Conservation (phyloP, 2,888 invertebrate species). For the Philopedon plagiatum region DNA sequence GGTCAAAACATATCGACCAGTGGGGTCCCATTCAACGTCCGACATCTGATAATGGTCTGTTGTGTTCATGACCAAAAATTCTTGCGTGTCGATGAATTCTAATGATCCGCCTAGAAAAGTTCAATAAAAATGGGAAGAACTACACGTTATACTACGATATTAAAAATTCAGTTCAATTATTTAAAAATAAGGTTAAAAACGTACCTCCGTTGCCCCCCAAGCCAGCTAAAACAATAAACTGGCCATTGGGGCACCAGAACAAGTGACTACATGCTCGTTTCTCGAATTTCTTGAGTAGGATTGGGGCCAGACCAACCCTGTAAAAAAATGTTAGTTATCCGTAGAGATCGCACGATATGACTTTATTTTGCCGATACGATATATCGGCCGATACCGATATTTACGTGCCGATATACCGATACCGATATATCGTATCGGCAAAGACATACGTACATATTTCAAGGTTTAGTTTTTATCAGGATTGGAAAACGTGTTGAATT, state of each 20-base stretch:
- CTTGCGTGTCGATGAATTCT: conserved; percentile 96
- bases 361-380: no score
- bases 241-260: conserved; percentile 97
- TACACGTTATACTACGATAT: no score
- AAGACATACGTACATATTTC: no score
- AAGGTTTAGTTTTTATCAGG: no score
- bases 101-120: conserved; percentile 76
- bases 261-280: conserved; percentile 91
- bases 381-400: no score
- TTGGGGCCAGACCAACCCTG: conserved; percentile 91
- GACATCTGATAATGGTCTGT: conserved; percentile 94
- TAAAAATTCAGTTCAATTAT: no score
- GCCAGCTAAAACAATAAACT: conserved; percentile 95
- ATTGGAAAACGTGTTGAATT: no score
- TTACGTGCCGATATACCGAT: no score
- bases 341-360: no score
- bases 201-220: conserved; percentile 84
- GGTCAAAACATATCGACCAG: conserved; percentile 96
- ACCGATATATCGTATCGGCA: no score
- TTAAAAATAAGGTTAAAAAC: neutral
- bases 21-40: conserved; percentile 99
- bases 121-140: no score
- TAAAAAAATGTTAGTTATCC: neutral
- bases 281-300: conserved; percentile 88
- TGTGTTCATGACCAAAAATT: conserved; percentile 95